Evolutionary conservation across 2,113 vertebrate genomes (phyloP), one percentile per base, ranked within the genome.

Genomic region (Glaucidium brasilianum): DNA sequence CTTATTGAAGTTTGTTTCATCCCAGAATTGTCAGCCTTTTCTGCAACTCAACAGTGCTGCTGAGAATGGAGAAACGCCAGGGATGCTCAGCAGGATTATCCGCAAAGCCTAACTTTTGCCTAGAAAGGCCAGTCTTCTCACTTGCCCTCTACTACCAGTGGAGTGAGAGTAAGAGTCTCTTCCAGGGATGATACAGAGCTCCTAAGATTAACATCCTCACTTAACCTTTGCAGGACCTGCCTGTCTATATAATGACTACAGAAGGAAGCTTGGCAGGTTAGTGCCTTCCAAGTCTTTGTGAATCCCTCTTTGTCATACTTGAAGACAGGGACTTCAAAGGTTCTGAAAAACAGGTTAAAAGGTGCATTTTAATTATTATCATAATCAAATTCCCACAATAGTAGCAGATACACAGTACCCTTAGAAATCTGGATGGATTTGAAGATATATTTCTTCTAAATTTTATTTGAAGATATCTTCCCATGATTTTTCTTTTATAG

Each of bases 191-290:
- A n/a, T 47, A 14, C 22, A 52, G 47, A 83, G 7, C 30, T 72
- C 20, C 32, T 16, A 15, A 59, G 17, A 17, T 1, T 50, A 10
- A 1, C 6, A 18, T 79, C 20, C 17, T 50, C 67, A 18, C 7
- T 41, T 32, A 26, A 34, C 8, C 12, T 37, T 59, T 72, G 69
- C 15, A 78, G 10, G 18, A 55, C 11, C 13, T 0, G 0, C 29
- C 10, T 79, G 2, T 47, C 18, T 68, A 0, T 68, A 0, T 16
- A 29, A 4, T 43, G 62, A 60, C 37, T 15, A 23, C 15, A 16
- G 47, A 69, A 72, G 23, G 29, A 79, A 52, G 1, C 29, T 37
- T 69, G 45, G 10, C 26, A 81, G 4, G 21, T 19, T 37, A 69
- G 26, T 3, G 2, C 12, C 21, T 52, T 83, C 43, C 18, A 68